Evolutionary conservation across 2,797 vertebrate species (phyloP), one percentile per base, ranked within the genome.

Genomic region (Peromyscus nudipes): DNA sequence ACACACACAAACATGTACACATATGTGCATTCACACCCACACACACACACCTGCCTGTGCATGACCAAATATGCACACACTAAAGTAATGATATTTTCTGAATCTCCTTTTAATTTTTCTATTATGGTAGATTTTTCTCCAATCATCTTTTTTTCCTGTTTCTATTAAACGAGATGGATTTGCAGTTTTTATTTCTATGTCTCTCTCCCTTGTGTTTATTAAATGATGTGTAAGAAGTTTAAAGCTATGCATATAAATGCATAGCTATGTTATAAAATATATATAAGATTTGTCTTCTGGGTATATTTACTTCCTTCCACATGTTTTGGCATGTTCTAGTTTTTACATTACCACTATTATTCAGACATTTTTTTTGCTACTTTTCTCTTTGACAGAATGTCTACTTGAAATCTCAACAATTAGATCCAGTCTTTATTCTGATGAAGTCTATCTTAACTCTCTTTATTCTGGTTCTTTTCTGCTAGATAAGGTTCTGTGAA

Each of bases 381-480:
- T 94, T 87, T 87, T 17, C 67, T 93, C 23, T 86, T 79, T 87
- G 40, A 90, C 0, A 31, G 11, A 80, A 92, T 31, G 13, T 91
- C 73, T 87, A 71, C 4, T 19, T 80, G 13, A 12, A 96, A 79
- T 43, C 57, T 8, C 65, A 76, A 80, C 31, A 60, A 87, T 62
- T 77, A 34, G 37, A 8, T 90, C 49, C 2, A 37, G 27, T 11
- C 73, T 77, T 87, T 73, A 27, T 49, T 62, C 17, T 49, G 64
- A 77, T 84, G 80, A 96, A 88, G 67, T 94, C 49, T 81, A 84
- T 23, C 29, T 75, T 77, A 82, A 75, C 43, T 90, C 31, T 6
- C 3, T 37, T 93, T 91, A 64, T 60, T 91, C 43, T 60, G 65
- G 6, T 87, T 65, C 19, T 89, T 85, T 91, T 14, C 14, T 76